These are phyloP conservation scores for Rhynchophorus ferrugineus DNA, from an alignment of 1,140 invertebrate genomes.

Conservation along the genomic window DNA sequence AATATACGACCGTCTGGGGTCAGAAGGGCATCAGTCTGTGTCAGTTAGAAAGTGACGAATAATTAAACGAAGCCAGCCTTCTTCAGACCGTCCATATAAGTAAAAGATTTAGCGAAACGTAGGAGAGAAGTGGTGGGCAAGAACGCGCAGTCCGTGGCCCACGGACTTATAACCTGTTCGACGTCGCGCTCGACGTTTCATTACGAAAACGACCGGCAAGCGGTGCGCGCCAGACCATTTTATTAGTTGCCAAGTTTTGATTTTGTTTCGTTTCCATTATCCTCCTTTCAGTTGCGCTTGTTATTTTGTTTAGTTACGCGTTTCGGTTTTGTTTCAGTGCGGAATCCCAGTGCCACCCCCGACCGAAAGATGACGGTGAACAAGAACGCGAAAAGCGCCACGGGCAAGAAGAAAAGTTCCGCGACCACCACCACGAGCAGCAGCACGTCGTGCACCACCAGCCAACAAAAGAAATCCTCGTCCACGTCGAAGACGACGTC, in stretches of 20 bases:
- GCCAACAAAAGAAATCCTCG: conserved; percentile 14
- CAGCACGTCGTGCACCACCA: conserved; percentile 20
- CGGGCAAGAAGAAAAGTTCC: conserved; percentile 26
- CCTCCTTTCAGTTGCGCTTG: too few species aligned
- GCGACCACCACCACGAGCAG: conserved; percentile 20
- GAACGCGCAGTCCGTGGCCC: conserved; percentile 17
- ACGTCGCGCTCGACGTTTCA: background rate
- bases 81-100: conserved; percentile 33
- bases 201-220: background rate
- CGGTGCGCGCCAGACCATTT: conserved; percentile 12
- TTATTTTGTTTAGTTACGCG: too few species aligned
- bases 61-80: conserved; percentile 11
- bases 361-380: conserved; percentile 35
- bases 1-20: background rate
- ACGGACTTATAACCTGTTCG: conserved; percentile 22
- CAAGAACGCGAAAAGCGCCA: conserved; percentile 30
- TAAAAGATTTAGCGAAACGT: conserved; percentile 30
- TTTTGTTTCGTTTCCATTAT: conserved; percentile 7
- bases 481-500: conserved; percentile 25
- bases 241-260: conserved; percentile 16
- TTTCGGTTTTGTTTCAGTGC: conserved; percentile 15
- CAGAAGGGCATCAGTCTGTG: background rate
- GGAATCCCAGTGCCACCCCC: conserved; percentile 21
- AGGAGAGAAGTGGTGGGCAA: conserved; percentile 26
- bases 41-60: conserved; percentile 22